Conservation (phyloP, 2,113 vertebrate species). For the Podarcis raffonei region DNA sequence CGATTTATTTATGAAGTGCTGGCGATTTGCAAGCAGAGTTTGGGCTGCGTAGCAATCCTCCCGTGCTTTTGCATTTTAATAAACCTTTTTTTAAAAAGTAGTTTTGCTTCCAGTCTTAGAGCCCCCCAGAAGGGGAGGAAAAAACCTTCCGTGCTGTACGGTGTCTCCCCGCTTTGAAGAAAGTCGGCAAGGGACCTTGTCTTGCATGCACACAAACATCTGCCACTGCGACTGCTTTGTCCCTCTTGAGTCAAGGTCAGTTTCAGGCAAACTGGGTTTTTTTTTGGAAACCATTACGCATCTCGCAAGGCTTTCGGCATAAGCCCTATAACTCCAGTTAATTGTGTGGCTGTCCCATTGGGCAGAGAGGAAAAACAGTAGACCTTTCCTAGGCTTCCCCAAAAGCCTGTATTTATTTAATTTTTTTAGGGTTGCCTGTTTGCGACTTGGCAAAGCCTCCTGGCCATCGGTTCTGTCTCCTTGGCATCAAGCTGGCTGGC, state of each 20-base stretch:
- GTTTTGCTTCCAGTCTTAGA: not conserved
- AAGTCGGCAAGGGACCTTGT: rapidly evolving
- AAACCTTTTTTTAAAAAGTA: not conserved
- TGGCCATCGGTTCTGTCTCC: not conserved
- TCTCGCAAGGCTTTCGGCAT: not conserved
- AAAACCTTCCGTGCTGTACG: not conserved
- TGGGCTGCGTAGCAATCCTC: not conserved
- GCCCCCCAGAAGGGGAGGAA: too few relatives aligned
- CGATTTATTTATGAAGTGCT: not conserved
- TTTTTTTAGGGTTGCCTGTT: too few relatives aligned
- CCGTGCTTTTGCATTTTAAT: not conserved
- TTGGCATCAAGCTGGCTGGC: not conserved
- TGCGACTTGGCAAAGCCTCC: too few relatives aligned
- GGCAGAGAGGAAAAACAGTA: not conserved
- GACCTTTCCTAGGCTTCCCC: not conserved
- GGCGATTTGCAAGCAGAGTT: not conserved
- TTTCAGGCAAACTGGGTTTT: not conserved
- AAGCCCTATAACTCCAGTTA: not conserved
- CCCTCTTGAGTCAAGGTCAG: not conserved
- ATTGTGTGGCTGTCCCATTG: too few relatives aligned
- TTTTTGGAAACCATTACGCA: not conserved
- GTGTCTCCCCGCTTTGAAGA: not conserved
- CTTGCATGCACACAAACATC: too few relatives aligned
- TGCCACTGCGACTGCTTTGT: not conserved
- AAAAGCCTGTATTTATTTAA: not conserved